Base-by-base conservation (phyloP, 2,888 invertebrate species). In the Gisinianus flammeolus region DNA sequence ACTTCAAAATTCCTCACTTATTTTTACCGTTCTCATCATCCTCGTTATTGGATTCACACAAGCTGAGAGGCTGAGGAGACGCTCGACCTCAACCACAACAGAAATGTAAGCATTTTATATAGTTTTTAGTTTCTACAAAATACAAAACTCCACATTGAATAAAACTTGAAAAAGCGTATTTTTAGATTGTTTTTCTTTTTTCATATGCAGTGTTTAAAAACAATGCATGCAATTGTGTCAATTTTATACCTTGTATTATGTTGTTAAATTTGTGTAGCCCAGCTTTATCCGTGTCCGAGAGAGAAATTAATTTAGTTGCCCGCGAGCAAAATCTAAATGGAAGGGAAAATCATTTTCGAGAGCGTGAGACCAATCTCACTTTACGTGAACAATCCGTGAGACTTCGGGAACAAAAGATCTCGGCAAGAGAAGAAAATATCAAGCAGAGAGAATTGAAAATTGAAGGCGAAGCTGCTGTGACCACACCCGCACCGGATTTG, bases 251-350 rank as follows among this genome's bases (percentile, higher is more conserved):
- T n/a, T 67, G n/a, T 1, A 26, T 5, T 67, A 12, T 4, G 8
- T 30, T 67, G 1, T n/a, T n/a, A n/a, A n/a, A n/a, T n/a, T 68
- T 69, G 19, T 90, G 86, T 22, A 76, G 76, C 26, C 26, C 69
- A n/a, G 24, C 68, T 6, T 10, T 31, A 8, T 24, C 44, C 26
- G 12, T 76, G 2, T 33, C 76, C 2, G 76, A 76, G 28, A 22
- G 77, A 31, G 77, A 77, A 31, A 44, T 52, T 0, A 77, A 77
- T 71, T 31, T 77, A 16, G 2, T 71, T 10, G 5, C 22, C 30
- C 30, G 77, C 30, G 77, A 77, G 24, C 35, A 71, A 30, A 66
- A 28, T 24, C 24, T 77, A 2, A 66, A 71, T 58, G 31, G 22
- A 1, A 4, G 77, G 6, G 77, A 77, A 52, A 16, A 19, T 5